Conservation (phyloP, 2,888 invertebrate genomes). For the Subacronicta megacephala region DNA sequence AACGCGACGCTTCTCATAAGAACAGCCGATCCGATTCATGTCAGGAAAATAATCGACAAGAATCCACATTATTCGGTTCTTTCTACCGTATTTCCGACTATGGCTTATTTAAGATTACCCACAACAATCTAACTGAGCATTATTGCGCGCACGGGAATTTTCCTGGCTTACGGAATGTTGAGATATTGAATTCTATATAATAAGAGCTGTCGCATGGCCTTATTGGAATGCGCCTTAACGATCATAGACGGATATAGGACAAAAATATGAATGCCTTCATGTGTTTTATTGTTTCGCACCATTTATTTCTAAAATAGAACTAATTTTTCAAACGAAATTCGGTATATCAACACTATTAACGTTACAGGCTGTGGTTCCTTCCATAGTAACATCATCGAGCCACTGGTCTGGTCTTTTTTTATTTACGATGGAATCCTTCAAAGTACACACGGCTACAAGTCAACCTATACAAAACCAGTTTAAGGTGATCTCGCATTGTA, state of each 20-base stretch:
- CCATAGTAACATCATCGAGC: no score
- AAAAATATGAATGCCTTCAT: constrained; percentile 22
- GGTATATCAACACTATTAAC: no score
- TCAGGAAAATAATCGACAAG: constrained; percentile 17
- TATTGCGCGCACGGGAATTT: constrained; percentile 58
- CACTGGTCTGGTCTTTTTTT: no score
- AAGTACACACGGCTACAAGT: no score
- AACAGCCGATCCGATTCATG: constrained; percentile 16
- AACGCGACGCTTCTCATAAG: constrained; percentile 10
- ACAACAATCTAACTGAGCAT: constrained; percentile 55
- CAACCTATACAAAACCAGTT: no score
- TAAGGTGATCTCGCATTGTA: no score
- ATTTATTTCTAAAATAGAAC: not conserved
- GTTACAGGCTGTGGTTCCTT: no score
- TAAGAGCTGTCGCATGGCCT: constrained; percentile 34
- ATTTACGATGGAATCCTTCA: no score
- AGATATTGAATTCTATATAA: constrained; percentile 61
- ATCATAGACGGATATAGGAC: constrained; percentile 2
- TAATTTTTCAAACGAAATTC: no score
- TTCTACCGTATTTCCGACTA: constrained; percentile 36
- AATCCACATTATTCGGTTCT: constrained; percentile 24
- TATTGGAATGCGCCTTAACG: constrained; percentile 33
- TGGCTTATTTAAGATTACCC: constrained; percentile 60
- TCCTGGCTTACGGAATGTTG: constrained; percentile 46
- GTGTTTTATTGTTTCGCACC: constrained; percentile 23